Evolutionary conservation across 2,888 invertebrate species (phyloP), one percentile per base, ranked within the genome.

Genomic region (Adelphocoris suturalis): DNA sequence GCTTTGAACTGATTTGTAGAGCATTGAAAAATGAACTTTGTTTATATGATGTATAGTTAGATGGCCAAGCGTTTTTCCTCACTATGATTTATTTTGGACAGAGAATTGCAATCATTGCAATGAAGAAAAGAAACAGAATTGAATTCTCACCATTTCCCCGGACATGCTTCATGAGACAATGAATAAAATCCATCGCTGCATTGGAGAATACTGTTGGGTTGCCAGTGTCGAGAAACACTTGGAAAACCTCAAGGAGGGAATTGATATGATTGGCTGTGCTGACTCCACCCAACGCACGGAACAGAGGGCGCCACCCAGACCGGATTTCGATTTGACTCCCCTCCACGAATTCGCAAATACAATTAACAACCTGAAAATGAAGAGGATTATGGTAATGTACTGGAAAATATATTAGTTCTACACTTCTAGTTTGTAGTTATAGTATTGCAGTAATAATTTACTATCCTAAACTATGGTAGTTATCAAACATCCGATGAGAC

Each of bases 301-400:
- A 99, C 0, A 99, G 94, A 0, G 99, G 98, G 88, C 99, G 95
- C 99, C 99, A 99, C 0, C 99, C 99, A 0, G 98, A 98, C 92
- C 97, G 96, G 75, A 99, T 98, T 94, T 99, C 98, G 90, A 97
- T 96, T 92, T 98, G 95, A 93, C 98, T 98, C 0, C 97, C 97
- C 93, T 99, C 98, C 0, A 99, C 99, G 92, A 99, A 97, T 93
- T 98, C 98, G 93, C 98, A 98, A 82, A 99, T 96, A 92, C 98
- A 98, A 89, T 98, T 97, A 78, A 99, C 97, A 92, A 99, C 98
- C 97, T 98, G 94, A 19, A 82, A 82, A 52, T 46, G 91, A 91
- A 19, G 28, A 89, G 5, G 57, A 46, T 37, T 37, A 37, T 37
- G 37, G 7, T 7, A 37, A 2, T 4, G 37, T 37, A 7, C 37